A percentile compares a stretch with the other conserved stretches of the same genome.
phyloP scores from a whole-genome alignment of 2,797 vertebrate genomes.

The Molothrus aeneus region DNA sequence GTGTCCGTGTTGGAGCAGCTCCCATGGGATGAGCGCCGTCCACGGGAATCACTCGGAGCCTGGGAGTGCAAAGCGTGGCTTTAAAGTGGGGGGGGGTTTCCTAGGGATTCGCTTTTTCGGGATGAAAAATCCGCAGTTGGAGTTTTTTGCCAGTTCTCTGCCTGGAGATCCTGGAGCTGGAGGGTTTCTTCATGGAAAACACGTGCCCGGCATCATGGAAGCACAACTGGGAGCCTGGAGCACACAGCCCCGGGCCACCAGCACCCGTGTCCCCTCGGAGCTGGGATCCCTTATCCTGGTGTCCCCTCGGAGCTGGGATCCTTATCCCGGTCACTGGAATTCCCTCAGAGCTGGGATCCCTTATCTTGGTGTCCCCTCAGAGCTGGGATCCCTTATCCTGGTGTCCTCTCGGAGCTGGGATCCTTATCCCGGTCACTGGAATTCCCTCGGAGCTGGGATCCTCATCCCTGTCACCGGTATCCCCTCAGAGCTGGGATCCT shows the following conservation, averaged over 20 bases:
- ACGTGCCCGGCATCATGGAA: slow-evolving; percentile 6
- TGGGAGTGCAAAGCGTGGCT: slow-evolving; percentile 21
- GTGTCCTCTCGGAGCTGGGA: not conserved
- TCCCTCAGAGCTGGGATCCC: not conserved
- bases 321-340: not conserved
- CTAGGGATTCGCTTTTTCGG: not conserved
- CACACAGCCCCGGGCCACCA: not conserved
- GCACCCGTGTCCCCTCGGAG: not conserved
- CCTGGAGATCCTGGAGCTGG: slow-evolving; percentile 16
- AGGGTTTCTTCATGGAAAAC: slow-evolving; percentile 20
- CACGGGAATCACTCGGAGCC: not conserved
- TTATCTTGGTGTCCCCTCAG: fast-evolving
- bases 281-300: not conserved
- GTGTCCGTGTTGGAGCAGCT: slow-evolving; percentile 13
- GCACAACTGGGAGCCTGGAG: slow-evolving; percentile 67
- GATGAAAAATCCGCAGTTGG: not conserved
- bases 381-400: not conserved
- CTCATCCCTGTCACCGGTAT: not conserved
- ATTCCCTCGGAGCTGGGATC: not conserved
- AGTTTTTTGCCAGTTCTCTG: not conserved
- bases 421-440: not conserved
- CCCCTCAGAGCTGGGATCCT: not conserved
- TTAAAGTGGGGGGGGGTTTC: not conserved
- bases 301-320: not conserved
- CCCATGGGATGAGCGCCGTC: not conserved